A percentile compares a stretch with the other conserved stretches of the same genome.
phyloP scores from a whole-genome alignment of 2,797 vertebrate species.

The Gila robusta region DNA sequence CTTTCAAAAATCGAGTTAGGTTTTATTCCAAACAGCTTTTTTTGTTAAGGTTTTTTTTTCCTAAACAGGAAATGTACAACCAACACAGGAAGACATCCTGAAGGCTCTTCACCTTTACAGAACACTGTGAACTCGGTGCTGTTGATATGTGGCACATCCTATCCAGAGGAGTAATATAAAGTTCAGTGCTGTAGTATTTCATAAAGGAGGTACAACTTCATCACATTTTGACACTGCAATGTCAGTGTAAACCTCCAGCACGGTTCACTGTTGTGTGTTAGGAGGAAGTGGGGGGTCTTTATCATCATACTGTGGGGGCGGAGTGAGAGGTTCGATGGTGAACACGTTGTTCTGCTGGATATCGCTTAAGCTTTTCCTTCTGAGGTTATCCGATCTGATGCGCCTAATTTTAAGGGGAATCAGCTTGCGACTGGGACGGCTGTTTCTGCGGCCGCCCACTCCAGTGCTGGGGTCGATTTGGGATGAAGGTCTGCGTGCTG shows the following conservation, averaged over 20 bases:
- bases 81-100: not conserved
- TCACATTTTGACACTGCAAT: not conserved
- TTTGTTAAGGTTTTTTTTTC: not conserved
- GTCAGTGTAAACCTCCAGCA: slow-evolving; percentile 14
- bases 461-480: slow-evolving; percentile 53
- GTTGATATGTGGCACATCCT: not conserved
- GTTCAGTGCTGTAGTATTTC: not conserved
- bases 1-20: not conserved
- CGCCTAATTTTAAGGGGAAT: slow-evolving; percentile 90
- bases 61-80: not conserved
- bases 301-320: slow-evolving; percentile 91
- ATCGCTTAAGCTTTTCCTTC: slow-evolving; percentile 80
- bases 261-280: slow-evolving; percentile 42
- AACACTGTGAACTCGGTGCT: not conserved
- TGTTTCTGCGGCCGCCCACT: slow-evolving; percentile 62
- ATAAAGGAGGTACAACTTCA: not conserved
- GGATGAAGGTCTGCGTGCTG: not conserved
- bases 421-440: slow-evolving; percentile 80
- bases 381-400: slow-evolving; percentile 93
- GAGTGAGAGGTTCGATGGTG: slow-evolving; percentile 92
- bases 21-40: slow-evolving; percentile 5
- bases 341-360: slow-evolving; percentile 70
- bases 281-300: slow-evolving; percentile 71
- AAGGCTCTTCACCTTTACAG: slow-evolving; percentile 29
- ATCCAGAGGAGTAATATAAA: not conserved